These are phyloP conservation scores for Rhamnusium bicolor DNA, from an alignment of 2,888 invertebrate species.

Conservation along the genomic window DNA sequence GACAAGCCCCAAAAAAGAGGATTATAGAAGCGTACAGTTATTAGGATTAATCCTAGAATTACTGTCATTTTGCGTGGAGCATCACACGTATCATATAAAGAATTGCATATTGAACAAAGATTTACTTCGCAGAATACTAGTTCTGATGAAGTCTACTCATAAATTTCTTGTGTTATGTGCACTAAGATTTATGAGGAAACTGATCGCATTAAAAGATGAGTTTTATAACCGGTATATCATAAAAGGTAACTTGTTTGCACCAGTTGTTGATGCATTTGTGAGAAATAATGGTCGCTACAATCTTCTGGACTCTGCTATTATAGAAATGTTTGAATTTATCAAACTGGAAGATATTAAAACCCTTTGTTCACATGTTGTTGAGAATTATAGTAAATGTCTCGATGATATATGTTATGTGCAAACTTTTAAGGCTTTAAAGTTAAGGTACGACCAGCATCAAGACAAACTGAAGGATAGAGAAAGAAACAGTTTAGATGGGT, in stretches of 20 bases:
- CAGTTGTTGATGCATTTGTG: slow-evolving; percentile 96
- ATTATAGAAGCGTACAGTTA: slow-evolving; percentile 97
- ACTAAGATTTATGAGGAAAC: slow-evolving; percentile 96
- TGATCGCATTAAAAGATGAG: slow-evolving; percentile 97
- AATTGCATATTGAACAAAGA: slow-evolving; percentile 98
- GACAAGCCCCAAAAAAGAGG: slow-evolving; percentile 93
- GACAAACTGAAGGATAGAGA: slow-evolving; percentile 92
- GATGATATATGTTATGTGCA: slow-evolving; percentile 98
- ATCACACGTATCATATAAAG: slow-evolving; percentile 99
- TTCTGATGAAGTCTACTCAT: slow-evolving; percentile 97
- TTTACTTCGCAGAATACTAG: slow-evolving; percentile 93
- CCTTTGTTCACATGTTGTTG: slow-evolving; percentile 93
- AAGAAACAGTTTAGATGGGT: slow-evolving; percentile 77
- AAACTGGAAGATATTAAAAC: slow-evolving; percentile 94
- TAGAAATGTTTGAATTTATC: slow-evolving; percentile 99
- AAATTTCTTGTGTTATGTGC: slow-evolving; percentile 98
- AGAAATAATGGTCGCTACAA: slow-evolving; percentile 99
- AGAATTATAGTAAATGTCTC: slow-evolving; percentile 95
- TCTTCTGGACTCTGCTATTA: slow-evolving; percentile 97
- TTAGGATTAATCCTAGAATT: slow-evolving; percentile 95
- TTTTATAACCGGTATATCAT: slow-evolving; percentile 98
- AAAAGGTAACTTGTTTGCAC: slow-evolving; percentile 94
- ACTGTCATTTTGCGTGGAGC: slow-evolving; percentile 98
- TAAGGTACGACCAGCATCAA: slow-evolving; percentile 92
- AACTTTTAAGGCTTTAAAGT: slow-evolving; percentile 94